Evolutionary conservation across 2,888 invertebrate species (phyloP), one percentile per base, ranked within the genome.

Genomic region (Rhingia campestris): DNA sequence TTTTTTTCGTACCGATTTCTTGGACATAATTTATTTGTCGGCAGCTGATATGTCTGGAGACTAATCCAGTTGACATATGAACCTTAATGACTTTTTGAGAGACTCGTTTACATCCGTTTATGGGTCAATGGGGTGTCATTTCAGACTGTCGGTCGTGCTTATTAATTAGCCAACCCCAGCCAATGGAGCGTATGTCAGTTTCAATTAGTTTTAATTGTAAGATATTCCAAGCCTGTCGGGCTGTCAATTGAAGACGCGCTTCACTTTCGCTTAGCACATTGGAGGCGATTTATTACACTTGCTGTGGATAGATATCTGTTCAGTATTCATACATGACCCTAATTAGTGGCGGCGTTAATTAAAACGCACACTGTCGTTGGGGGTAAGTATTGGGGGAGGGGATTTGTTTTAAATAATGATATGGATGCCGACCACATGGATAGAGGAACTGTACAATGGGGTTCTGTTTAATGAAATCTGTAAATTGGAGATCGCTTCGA

Each of bases 171-270:
- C 49, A 58, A 6, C 30, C 14, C 2, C 22, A 22, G 22, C 22
- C 22, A 22, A 22, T 22, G 37, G 37, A 49, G 30, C 51, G 54
- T 54, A 10, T 70, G 59, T 70, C 70, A 41, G 6, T 47, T 70
- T 70, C 49, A 70, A 70, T 70, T 70, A 41, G 58, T 5, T 0
- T 51, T 67, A 67, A 70, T 70, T 70, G 70, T 49, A 10, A 35
- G 41, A 32, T 12, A 59, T 12, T 35, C 70, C 12, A 7, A 10
- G 12, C 7, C 9, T 64, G 32, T 9, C 1, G 41, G 6, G 53
- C 10, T 59, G 70, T 59, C 70, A 59, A 56, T 35, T 54, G 35
- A 37, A 12, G 35, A 56, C 35, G 58, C 58, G 39, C 49, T 70
- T 51, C 14, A 30, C 9, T 56, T 37, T 30, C 51, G n/a, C 33